Percentiles rank a stretch among this genome's conserved stretches.
Conservation (phyloP, 1,140 invertebrate species). For the Medauroidea extradentata region DNA sequence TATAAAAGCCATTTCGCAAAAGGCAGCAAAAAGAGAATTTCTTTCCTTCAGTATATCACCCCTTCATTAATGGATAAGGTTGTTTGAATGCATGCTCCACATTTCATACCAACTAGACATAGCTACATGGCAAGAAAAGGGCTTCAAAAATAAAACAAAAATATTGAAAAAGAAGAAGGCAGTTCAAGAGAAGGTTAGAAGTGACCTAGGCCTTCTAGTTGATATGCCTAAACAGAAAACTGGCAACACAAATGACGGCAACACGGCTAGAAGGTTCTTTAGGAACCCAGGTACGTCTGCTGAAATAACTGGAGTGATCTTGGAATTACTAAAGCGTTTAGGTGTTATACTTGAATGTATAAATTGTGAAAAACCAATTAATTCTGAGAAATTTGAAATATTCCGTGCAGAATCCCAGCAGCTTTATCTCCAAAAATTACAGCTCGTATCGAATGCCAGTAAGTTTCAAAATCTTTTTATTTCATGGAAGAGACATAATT, state of each 20-base stretch:
- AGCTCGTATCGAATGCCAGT: too few relatives aligned
- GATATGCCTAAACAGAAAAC: slow-evolving; percentile 22
- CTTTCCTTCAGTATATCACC: slow-evolving; percentile 6
- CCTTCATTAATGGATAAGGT: slow-evolving; percentile 19
- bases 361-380: too few relatives aligned
- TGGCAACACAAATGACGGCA: slow-evolving; percentile 25
- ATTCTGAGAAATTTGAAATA: too few relatives aligned
- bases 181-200: slow-evolving; percentile 6
- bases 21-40: too few relatives aligned
- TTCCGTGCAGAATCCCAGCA: too few relatives aligned
- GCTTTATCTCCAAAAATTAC: too few relatives aligned
- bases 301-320: slow-evolving; percentile 12
- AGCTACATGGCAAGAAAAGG: slow-evolving; percentile 9
- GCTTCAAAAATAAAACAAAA: neutral
- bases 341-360: too few relatives aligned
- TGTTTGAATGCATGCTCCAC: slow-evolving; percentile 20
- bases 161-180: neutral
- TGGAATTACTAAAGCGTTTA: too few relatives aligned
- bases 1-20: too few relatives aligned
- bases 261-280: slow-evolving; percentile 26
- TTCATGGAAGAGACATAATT: too few relatives aligned
- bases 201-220: slow-evolving; percentile 6
- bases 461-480: too few relatives aligned
- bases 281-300: neutral
- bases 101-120: slow-evolving; percentile 14